Percentiles rank a stretch among this genome's conserved stretches.
phyloP scores from a whole-genome alignment of 2,113 vertebrate species.

The Microtus ochrogaster region DNA sequence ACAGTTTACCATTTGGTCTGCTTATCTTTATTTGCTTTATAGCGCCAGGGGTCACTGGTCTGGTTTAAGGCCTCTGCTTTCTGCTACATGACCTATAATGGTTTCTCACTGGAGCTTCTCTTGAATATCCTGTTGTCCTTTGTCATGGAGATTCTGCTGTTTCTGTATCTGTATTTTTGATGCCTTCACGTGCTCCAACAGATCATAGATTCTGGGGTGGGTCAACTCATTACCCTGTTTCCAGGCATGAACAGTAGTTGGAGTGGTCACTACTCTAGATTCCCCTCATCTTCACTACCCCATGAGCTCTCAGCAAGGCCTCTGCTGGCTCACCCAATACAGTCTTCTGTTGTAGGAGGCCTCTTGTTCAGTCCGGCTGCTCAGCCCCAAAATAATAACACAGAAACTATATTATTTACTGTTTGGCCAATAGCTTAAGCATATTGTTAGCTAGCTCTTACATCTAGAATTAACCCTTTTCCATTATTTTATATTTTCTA shows the following conservation, averaged over 20 bases:
- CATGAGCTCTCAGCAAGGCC: not conserved
- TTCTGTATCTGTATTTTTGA: not conserved
- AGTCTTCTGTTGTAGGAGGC: not conserved
- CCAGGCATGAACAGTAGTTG: rapidly evolving
- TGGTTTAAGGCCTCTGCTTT: too few relatives aligned
- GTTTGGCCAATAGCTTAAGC: too few relatives aligned
- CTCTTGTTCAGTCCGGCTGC: too few relatives aligned
- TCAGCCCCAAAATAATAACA: too few relatives aligned
- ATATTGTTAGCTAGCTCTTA: too few relatives aligned
- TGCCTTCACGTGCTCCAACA: not conserved
- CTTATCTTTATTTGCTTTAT: not conserved
- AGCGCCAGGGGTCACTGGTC: not conserved
- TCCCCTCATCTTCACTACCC: not conserved
- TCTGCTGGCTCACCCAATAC: not conserved
- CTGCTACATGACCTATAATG: too few relatives aligned
- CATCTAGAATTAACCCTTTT: too few relatives aligned
- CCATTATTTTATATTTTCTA: too few relatives aligned
- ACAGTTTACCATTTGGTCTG: not conserved
- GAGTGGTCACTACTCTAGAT: not conserved
- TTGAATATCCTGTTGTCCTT: not conserved
- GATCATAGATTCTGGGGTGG: not conserved
- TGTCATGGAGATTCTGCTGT: not conserved
- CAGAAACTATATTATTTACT: too few relatives aligned
- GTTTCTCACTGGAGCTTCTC: not conserved
- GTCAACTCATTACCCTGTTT: not conserved